A percentile compares a stretch with the other conserved stretches of the same genome.
These are phyloP conservation scores for Pangasius mekongensis DNA, from an alignment of 2,797 vertebrate genomes.

Conservation along the genomic window DNA sequence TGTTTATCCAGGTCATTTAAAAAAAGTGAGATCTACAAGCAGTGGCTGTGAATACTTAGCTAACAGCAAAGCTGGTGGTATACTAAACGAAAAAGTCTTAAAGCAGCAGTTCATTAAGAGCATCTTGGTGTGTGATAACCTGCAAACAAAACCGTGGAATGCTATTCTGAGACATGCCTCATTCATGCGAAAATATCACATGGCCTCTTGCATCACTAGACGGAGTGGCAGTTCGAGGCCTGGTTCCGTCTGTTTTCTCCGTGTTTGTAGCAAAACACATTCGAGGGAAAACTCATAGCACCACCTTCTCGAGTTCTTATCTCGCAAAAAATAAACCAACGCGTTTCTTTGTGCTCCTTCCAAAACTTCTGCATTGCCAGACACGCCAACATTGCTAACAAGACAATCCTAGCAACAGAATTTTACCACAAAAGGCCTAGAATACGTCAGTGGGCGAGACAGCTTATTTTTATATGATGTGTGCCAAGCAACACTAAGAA, in stretches of 20 bases:
- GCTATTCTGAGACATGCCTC: too few relatives aligned
- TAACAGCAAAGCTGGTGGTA: conserved; percentile 2
- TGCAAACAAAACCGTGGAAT: not conserved
- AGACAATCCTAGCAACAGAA: not conserved
- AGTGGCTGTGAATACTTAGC: not conserved
- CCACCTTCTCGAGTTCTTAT: not conserved
- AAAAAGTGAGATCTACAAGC: not conserved
- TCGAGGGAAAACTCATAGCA: not conserved
- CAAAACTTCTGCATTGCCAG: not conserved
- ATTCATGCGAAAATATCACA: not conserved
- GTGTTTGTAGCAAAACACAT: not conserved
- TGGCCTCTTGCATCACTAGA: not conserved
- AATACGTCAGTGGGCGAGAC: not conserved
- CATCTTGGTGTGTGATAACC: too few relatives aligned
- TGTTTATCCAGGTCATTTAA: too few relatives aligned
- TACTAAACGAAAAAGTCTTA: not conserved
- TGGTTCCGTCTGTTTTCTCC: not conserved
- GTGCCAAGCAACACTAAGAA: not conserved
- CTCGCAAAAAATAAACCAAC: not conserved
- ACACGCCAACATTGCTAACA: not conserved
- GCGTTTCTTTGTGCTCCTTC: not conserved
- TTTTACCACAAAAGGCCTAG: not conserved
- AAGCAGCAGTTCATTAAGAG: not conserved
- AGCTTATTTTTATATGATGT: not conserved
- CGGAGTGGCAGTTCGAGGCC: not conserved